Evolutionary conservation across 2,113 vertebrate species (phyloP), one percentile per base, ranked within the genome.

Genomic region (Aegypius monachus): DNA sequence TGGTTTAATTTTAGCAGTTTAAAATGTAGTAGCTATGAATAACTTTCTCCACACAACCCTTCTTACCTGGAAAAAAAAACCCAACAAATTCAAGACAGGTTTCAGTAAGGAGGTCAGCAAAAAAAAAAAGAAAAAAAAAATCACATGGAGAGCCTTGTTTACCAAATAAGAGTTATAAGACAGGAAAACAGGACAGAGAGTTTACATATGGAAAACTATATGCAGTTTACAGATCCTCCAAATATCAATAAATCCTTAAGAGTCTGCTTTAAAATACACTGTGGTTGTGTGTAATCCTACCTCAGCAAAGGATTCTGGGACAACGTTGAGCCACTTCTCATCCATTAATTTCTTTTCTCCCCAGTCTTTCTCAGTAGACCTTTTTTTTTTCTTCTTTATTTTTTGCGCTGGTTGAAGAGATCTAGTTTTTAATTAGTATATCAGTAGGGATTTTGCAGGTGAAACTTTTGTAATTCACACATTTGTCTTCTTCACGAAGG

Each of bases 391-490:
- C 47, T n/a, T 34, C 45, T 53, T 16, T 53, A 36, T 55, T 55
- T 83, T 81, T 29, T 26, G 0, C 52, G 74, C 52, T 7, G 11
- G 22, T 90, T 75, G 70, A 91, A 94, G 83, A 82, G 36, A 73
- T 94, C 78, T 73, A 22, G 70, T 73, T 92, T 81, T 94, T 96
- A 97, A 96, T 97, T 97, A 97, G 78, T 85, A 25, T 59, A 89
- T 93, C 97, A 90, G 74, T 88, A 77, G 93, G 93, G 94, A 97
- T 83, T 97, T 96, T 95, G 43, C 71, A 96, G 95, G 93, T 96
- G 93, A 95, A 96, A 96, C 74, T 97, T 97, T 66, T 88, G 96
- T 91, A 95, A 90, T 97, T 96, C 94, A 90, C 89, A 90, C 95
- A 95, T 97, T 78, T 94, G 71, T 93, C 95, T 95, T 96, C 96